Evolutionary conservation across 1,140 invertebrate genomes (phyloP), one percentile per base, ranked within the genome.

Genomic region (Agraylea sexmaculata): DNA sequence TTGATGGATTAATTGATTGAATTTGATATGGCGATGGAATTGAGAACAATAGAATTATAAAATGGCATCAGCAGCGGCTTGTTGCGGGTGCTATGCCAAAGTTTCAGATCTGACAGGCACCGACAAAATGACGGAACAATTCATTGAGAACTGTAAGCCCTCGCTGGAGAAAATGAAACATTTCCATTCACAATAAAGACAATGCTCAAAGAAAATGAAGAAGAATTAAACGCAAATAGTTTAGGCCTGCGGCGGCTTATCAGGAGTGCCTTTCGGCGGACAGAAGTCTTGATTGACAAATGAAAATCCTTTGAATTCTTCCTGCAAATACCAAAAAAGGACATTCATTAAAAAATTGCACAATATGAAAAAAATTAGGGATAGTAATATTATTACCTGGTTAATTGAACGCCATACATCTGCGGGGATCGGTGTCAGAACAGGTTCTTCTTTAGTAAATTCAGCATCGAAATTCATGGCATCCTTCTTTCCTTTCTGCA

Each of bases 381-480:
- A 25, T n/a, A 7, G 23, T 25, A 25, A 25, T 25, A 7, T 25
- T 7, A 6, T 19, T 35, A 64, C 62, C 61, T 74, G 71, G 71
- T 96, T 97, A 55, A 98, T 97, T 47, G 84, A 85, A 45, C 83
- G 76, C 31, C 97, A 73, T 40, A 92, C 82, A 53, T 93, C 88
- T 20, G 78, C 68, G 51, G 91, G 83, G 27, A 98, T 81, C 6
- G 94, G 94, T 13, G 95, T 98, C 40, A 99, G 69, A 13, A 85
- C 76, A 4, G 95, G 93, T 51, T 98, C 93, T 68, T 99, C 95
- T 63, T 91, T 91, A 5, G 95, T 99, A 62, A 99, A 99, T 72
- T 99, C 95, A 10, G 92, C 80, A 68, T 99, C 95, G 69, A 99
- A 99, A 71, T 99, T 99, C 50, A 90, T 78, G 29, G 92, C 92